Evolutionary conservation across 2,113 vertebrate species (phyloP).

Genomic region (Albula goreensis): DNA sequence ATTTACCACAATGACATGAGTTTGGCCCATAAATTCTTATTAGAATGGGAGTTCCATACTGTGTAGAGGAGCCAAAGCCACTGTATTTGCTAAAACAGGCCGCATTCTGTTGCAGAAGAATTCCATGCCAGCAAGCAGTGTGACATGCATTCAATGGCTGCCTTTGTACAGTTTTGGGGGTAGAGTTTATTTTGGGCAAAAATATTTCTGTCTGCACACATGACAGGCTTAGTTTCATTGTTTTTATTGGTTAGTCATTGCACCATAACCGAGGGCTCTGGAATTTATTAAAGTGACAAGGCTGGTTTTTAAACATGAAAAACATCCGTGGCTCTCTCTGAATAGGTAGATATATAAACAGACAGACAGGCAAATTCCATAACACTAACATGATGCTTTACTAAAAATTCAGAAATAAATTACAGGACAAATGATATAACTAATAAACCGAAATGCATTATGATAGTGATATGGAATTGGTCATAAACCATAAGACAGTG

Average conservation of each 20-base stretch:
- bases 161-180: neutral
- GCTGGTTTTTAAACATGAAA: neutral
- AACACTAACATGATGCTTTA: too few species aligned
- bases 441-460: too few species aligned
- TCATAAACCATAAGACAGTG: too few species aligned
- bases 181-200: slow-evolving; percentile 8
- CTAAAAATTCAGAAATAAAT: too few species aligned
- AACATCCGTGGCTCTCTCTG: neutral
- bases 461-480: too few species aligned
- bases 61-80: neutral
- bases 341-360: neutral
- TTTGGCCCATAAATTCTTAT: slow-evolving; percentile 1
- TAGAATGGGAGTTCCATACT: slow-evolving; percentile 3
- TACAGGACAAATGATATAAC: too few species aligned
- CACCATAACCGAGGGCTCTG: neutral
- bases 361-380: neutral
- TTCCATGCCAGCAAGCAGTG: neutral
- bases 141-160: neutral
- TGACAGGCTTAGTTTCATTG: neutral
- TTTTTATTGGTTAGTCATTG: neutral
- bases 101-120: neutral
- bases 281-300: neutral
- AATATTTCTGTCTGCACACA: neutral
- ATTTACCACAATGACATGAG: neutral
- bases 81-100: neutral